Percentiles rank a stretch among this genome's conserved stretches.
phyloP scores from a whole-genome alignment of 1,140 invertebrate genomes.

The Zaprionus davidi region DNA sequence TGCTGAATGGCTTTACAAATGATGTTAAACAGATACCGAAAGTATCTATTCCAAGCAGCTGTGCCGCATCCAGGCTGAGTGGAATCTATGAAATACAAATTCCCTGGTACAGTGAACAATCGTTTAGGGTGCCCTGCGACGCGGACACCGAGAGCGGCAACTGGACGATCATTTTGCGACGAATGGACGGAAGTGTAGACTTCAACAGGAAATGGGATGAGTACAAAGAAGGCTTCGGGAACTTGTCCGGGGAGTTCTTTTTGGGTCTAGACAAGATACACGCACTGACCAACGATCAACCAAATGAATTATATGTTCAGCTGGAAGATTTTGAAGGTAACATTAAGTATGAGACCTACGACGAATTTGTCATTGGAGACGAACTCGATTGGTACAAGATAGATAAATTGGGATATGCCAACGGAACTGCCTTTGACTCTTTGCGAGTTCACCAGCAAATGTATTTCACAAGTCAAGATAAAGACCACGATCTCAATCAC shows the following conservation, averaged over 20 bases:
- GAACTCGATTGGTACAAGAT: neutral
- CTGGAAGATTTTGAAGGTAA: neutral
- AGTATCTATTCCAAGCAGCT: neutral
- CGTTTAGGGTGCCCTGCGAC: neutral
- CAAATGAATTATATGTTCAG: neutral
- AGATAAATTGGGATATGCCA: neutral
- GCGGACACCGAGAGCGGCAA: neutral
- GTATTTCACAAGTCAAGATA: neutral
- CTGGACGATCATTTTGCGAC: conserved; percentile 87
- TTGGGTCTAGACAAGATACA: conserved; percentile 86
- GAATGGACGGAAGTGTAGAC: conserved; percentile 86
- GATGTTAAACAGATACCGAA: neutral
- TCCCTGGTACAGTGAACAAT: neutral
- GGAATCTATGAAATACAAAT: neutral
- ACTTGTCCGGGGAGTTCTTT: conserved; percentile 87
- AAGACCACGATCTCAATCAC: too few species aligned
- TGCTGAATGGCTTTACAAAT: neutral
- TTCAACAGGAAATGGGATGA: conserved; percentile 87
- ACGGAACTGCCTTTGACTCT: neutral
- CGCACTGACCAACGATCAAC: conserved; percentile 79
- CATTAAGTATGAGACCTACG: neutral
- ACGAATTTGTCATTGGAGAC: neutral
- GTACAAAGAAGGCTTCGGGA: conserved; percentile 87
- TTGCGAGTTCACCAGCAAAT: neutral
- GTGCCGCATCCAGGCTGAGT: neutral